Evolutionary conservation across 2,797 vertebrate genomes (phyloP), one percentile per base, ranked within the genome.

Genomic region (Betta splendens): DNA sequence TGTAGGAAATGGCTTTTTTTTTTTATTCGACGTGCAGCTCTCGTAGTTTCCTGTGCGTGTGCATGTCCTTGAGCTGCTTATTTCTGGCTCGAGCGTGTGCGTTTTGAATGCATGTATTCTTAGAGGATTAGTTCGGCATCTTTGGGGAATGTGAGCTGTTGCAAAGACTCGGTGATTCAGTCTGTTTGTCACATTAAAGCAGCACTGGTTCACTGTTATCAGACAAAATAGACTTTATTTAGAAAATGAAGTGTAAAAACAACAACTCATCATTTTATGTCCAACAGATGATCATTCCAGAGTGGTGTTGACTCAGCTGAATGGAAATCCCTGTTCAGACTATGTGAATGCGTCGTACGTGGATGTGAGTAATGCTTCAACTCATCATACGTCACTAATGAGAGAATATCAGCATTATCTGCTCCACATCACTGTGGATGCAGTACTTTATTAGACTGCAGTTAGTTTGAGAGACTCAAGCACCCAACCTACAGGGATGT

Each of bases 311-410:
- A 93, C 87, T 69, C 92, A 90, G 36, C 70, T 89, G 18, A 96
- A 98, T 17, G 94, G 93, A 64, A 62, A 86, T 32, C 83, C 89
- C 29, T 77, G 88, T 72, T 95, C 96, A 18, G 97, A 99, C 91
- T 99, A 99, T 71, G 89, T 98, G 20, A 99, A 99, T 7, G 95
- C 97, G 0, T 98, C 96, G 0, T 98, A 96, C 25, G 95, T 99
- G 62, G 95, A 98, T 28, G 97, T 98, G 79, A 96, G 97, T 91
- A 26, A 2, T 23, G 12, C 15, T 29, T 39, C 18, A 2, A 22
- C n/a, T 20, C 33, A 0, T 28, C 6, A 7, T 18, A 12, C n/a
- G n/a, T n/a, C n/a, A n/a, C n/a, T n/a, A n/a, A n/a, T n/a, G n/a
- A n/a, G n/a, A n/a, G n/a, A n/a, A n/a, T n/a, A n/a, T n/a, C n/a